Evolutionary conservation across 2,113 vertebrate genomes (phyloP).

Genomic region (Silurus meridionalis): DNA sequence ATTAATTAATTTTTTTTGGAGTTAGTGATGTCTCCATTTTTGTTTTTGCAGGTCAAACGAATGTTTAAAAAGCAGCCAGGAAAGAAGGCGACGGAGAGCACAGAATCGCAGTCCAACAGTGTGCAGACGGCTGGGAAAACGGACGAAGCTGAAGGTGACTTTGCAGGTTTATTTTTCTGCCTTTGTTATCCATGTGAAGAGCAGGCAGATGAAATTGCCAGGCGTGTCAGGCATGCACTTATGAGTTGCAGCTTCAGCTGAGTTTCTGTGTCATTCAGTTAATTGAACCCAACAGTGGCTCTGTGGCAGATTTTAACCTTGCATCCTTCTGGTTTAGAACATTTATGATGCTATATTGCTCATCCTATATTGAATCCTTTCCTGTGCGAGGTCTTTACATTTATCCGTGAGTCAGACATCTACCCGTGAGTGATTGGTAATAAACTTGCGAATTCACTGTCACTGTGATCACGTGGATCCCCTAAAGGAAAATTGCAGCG

Average conservation of each 20-base stretch:
- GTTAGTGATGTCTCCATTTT: not conserved
- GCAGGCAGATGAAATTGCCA: not conserved
- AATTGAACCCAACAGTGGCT: not conserved
- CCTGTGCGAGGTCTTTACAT: not conserved
- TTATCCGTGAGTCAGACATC: not conserved
- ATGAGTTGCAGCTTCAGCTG: not conserved
- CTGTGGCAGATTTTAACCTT: not conserved
- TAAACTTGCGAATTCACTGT: not conserved
- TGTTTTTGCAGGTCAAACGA: slow-evolving; percentile 76
- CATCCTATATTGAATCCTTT: not conserved
- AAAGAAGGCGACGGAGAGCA: slow-evolving; percentile 81
- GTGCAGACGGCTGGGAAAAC: slow-evolving; percentile 66
- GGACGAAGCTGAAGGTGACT: slow-evolving; percentile 53
- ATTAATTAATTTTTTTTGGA: no score
- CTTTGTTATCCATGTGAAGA: not conserved
- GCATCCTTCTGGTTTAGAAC: not conserved
- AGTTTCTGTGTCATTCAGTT: not conserved
- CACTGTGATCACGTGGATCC: not conserved
- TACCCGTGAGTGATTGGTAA: not conserved
- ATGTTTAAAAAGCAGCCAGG: slow-evolving; percentile 89
- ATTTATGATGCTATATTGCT: not conserved
- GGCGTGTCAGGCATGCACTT: no score
- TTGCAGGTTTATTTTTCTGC: not conserved
- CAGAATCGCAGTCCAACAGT: slow-evolving; percentile 71
- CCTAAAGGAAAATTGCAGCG: not conserved